Conservation (phyloP, 2,113 vertebrate species). For the Narcine bancroftii region DNA sequence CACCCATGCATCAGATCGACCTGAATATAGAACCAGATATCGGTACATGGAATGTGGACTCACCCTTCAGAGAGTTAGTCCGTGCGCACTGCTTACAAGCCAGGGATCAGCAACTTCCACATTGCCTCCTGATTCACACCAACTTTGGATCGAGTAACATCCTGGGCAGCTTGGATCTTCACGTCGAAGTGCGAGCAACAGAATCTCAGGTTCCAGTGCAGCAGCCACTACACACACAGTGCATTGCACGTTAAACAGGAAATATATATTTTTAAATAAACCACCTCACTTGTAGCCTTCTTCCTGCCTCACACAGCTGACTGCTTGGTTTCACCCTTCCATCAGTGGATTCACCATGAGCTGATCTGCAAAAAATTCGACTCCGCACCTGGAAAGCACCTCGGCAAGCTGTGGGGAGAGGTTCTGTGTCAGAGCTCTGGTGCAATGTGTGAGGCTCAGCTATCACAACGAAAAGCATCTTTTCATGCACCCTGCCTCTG, state of each 20-base stretch:
- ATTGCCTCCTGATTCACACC: too few relatives aligned
- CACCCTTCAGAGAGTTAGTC: background rate
- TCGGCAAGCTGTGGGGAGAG: too few relatives aligned
- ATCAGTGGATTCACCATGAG: background rate
- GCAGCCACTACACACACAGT: background rate
- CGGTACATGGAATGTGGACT: background rate
- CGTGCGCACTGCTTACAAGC: too few relatives aligned
- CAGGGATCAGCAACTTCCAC: background rate
- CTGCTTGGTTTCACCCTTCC: background rate
- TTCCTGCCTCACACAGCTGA: conserved; percentile 6
- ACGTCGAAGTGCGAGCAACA: background rate
- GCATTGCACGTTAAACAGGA: conserved; percentile 7
- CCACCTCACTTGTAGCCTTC: conserved; percentile 10
- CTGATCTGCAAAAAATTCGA: background rate
- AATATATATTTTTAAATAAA: background rate
- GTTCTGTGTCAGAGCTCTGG: background rate
- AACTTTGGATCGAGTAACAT: background rate
- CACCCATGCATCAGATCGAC: background rate
- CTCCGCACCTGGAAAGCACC: background rate
- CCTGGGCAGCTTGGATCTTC: background rate
- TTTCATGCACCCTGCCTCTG: background rate
- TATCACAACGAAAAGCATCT: background rate
- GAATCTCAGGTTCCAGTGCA: background rate
- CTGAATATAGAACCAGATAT: background rate
- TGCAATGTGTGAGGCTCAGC: too few relatives aligned